phyloP scores from a whole-genome alignment of 2,888 invertebrate genomes.

The Eristalis arbustorum region DNA sequence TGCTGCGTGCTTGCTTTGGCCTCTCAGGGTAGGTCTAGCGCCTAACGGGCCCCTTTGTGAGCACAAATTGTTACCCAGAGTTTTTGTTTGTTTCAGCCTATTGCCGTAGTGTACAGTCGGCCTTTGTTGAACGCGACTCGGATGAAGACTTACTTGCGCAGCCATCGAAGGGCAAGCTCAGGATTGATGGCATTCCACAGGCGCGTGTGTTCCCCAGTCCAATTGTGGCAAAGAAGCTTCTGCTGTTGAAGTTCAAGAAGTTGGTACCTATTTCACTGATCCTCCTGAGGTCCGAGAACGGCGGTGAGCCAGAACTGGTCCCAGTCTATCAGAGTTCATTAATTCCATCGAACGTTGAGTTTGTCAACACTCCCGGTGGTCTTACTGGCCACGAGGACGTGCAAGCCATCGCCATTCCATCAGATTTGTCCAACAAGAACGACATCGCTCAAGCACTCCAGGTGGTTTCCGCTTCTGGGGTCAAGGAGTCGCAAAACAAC shows the following conservation, averaged over 20 bases:
- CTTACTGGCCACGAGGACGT: conserved; percentile 77
- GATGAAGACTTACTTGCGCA: conserved; percentile 26
- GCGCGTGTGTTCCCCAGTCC: conserved; percentile 76
- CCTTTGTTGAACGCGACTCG: conserved; percentile 31
- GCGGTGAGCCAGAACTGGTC: conserved; percentile 77
- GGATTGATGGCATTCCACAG: conserved; percentile 3
- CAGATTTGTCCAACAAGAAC: conserved; percentile 75
- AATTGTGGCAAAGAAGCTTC: conserved; percentile 76
- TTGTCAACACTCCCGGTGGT: conserved; percentile 77
- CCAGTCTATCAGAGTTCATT: conserved; percentile 77
- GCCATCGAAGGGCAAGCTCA: conserved; percentile 22
- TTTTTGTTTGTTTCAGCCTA: conserved; percentile 5
- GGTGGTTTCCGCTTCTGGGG: conserved; percentile 72
- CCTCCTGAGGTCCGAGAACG: conserved; percentile 75
- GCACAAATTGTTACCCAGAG: neutral
- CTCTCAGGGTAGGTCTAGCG: conserved; percentile 23
- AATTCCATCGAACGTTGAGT: conserved; percentile 76
- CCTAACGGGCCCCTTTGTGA: neutral
- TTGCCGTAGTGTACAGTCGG: conserved; percentile 21
- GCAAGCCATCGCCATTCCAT: conserved; percentile 77
- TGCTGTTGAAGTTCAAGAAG: conserved; percentile 77
- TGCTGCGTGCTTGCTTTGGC: conserved; percentile 29
- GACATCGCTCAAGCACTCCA: conserved; percentile 75
- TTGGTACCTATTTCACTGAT: conserved; percentile 77
- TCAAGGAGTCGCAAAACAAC: conserved; percentile 41